Base-by-base conservation (phyloP, 2,888 invertebrate species). In the Tetranychus truncatus region DNA sequence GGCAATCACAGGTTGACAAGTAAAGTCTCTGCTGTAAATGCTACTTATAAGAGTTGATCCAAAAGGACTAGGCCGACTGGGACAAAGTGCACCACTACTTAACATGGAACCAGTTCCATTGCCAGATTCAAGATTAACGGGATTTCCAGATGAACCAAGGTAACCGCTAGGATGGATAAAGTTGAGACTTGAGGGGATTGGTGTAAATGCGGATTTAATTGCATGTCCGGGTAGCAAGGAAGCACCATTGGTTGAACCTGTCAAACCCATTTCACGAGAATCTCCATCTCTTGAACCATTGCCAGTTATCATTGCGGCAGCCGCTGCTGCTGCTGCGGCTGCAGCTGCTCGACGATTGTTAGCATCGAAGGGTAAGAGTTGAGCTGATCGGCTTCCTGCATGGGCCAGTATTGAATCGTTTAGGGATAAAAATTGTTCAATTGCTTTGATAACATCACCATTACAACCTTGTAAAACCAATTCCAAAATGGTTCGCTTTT, bases 391-490 rank as follows among this genome's bases (percentile, higher is more conserved):
- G 55, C 15, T 55, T 9, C 55, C 55, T 55, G 55, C 15, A 15
- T 55, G 55, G 3, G 20, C 11, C 20, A 69, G 18, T 9, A 24
- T 69, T 20, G 69, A 77, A 44, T 79, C 79, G 34, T 77, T 78
- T 6, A 78, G 77, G 4, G 79, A 79, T 24, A 85, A 82, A 81
- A 92, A 91, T 81, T 92, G 92, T 81, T 93, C 92, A 75, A 94
- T 92, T 8, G 93, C 91, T 80, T 91, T 91, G 18, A 94, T 86
- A 73, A 95, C 84, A 81, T 96, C 95, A 79, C 94, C 91, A 81
- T 92, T 92, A 82, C 95, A 95, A 65, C 93, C 88, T 78, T 92
- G 90, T 71, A 95, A 84, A n/a, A 95, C 92, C 79, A 95, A 84
- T 81, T 95, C 93, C 74, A 96, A 84, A 1, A 95, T 92, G 0